These are phyloP conservation scores for Paramormyrops kingsleyae DNA, from an alignment of 2,113 vertebrate genomes.

Conservation along the genomic window DNA sequence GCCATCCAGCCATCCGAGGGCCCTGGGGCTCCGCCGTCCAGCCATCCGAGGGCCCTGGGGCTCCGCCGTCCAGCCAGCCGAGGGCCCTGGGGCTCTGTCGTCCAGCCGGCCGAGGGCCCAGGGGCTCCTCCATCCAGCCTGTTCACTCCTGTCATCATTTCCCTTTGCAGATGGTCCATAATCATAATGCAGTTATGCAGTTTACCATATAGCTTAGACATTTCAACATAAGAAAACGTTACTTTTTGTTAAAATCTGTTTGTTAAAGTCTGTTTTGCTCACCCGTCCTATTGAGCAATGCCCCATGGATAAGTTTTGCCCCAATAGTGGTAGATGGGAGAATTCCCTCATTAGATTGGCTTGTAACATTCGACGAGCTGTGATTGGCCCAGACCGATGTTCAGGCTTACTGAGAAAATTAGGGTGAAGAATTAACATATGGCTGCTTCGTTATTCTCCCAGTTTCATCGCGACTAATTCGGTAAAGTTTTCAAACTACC, in stretches of 20 bases:
- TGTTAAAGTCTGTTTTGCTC: neutral
- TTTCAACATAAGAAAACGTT: neutral
- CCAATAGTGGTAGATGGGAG: neutral
- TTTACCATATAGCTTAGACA: neutral
- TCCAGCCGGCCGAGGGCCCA: neutral
- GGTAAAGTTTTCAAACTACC: neutral
- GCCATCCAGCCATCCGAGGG: too few species aligned
- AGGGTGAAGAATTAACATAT: neutral
- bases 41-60: too few species aligned
- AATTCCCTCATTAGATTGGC: neutral
- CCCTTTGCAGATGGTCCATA: neutral
- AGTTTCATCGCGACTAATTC: neutral
- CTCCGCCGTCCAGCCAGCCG: too few species aligned
- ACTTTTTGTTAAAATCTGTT: neutral
- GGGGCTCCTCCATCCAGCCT: neutral
- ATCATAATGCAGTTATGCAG: neutral
- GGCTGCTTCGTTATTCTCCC: neutral
- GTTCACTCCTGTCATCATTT: neutral
- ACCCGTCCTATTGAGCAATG: neutral
- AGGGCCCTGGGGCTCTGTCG: too few species aligned
- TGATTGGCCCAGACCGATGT: neutral
- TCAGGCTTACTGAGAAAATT: neutral
- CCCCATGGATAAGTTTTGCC: neutral
- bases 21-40: neutral
- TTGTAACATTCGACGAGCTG: neutral